A percentile compares a stretch with the other conserved stretches of the same genome.
Conservation (phyloP, 2,113 vertebrate species). For the Willisornis vidua region DNA sequence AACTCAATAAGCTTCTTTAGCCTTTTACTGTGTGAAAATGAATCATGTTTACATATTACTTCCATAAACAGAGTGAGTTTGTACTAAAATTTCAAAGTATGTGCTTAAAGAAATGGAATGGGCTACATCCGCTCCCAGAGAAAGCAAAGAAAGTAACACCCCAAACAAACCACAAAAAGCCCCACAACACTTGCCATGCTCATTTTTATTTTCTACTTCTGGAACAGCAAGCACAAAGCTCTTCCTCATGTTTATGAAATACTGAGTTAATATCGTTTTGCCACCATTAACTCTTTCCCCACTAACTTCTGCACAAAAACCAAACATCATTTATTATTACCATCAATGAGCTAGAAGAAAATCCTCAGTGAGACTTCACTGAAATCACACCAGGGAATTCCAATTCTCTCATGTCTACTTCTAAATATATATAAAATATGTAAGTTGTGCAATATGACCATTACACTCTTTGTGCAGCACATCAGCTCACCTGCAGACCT, state of each 20-base stretch:
- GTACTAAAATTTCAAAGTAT: background rate
- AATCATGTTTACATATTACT: background rate
- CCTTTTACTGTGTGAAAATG: background rate
- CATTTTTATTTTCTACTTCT: background rate
- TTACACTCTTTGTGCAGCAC: background rate
- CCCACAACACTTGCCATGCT: background rate
- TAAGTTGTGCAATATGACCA: background rate
- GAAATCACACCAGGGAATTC: background rate
- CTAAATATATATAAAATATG: background rate
- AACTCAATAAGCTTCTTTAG: background rate
- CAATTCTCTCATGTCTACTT: background rate
- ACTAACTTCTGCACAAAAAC: background rate
- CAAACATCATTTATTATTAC: background rate
- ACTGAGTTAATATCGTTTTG: background rate
- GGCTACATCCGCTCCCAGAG: background rate
- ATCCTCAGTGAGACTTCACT: background rate
- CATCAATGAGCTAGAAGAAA: background rate
- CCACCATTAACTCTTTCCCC: background rate
- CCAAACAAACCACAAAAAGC: background rate
- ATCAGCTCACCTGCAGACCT: background rate
- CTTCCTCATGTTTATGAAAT: background rate
- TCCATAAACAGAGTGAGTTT: background rate
- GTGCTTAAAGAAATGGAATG: background rate
- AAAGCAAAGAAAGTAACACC: background rate
- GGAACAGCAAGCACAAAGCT: background rate